Evolutionary conservation across 2,113 vertebrate species (phyloP).

Genomic region (Zootoca vivipara): DNA sequence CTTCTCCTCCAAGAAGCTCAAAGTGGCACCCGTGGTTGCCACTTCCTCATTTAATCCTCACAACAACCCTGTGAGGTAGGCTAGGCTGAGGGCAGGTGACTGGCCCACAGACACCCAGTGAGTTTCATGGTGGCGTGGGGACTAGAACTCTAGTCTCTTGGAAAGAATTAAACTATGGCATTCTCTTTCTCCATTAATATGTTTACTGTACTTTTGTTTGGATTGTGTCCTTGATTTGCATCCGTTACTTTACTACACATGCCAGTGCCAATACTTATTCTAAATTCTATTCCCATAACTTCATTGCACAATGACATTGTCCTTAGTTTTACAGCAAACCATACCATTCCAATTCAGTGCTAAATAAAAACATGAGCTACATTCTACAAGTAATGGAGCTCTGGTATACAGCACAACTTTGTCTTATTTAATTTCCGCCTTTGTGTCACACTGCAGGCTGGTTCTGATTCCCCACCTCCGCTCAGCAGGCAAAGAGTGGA

Average conservation of each 20-base stretch:
- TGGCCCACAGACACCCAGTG: no score
- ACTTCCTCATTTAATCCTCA: no score
- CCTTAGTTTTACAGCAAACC: background rate
- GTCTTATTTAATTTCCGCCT: background rate
- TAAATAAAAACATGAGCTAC: background rate
- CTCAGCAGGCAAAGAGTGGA: background rate
- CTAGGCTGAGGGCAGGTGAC: no score
- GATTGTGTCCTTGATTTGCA: background rate
- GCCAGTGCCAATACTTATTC: background rate
- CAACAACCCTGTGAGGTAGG: no score
- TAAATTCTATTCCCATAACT: background rate
- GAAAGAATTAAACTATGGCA: background rate
- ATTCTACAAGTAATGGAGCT: background rate
- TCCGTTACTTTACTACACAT: background rate
- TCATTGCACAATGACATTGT: background rate
- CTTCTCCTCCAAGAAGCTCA: no score
- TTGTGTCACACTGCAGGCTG: background rate
- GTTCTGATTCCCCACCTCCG: background rate
- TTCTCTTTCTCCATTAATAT: background rate
- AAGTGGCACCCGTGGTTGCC: no score
- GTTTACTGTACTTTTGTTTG: background rate
- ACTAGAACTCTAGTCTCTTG: background rate
- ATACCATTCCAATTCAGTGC: background rate
- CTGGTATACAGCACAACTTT: background rate
- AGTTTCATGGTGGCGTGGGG: no score